Percentiles rank a stretch among this genome's conserved stretches.
These are phyloP conservation scores for Sander lucioperca DNA, from an alignment of 2,113 vertebrate species.

Conservation along the genomic window DNA sequence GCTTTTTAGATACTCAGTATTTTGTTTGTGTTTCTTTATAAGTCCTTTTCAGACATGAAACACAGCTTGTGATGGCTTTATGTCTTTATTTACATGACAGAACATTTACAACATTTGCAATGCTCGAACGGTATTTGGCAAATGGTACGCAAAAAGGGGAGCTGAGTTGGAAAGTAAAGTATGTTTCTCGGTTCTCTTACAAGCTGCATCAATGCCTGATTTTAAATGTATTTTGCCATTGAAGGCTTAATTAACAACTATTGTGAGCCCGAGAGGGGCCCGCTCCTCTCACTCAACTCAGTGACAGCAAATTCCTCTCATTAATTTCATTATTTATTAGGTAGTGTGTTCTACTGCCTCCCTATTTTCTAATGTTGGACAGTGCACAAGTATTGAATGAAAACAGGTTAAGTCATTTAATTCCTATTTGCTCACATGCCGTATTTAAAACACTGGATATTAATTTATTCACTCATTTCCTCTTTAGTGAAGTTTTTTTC, in stretches of 20 bases:
- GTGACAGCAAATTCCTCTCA: neutral
- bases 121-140: neutral
- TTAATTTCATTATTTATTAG: neutral
- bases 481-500: neutral
- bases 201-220: neutral
- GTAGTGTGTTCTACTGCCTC: neutral
- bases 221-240: neutral
- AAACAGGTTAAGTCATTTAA: neutral
- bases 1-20: neutral
- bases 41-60: neutral
- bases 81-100: neutral
- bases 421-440: neutral
- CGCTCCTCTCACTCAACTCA: neutral
- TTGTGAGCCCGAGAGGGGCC: neutral
- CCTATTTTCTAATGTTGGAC: neutral
- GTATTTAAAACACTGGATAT: neutral
- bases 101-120: neutral
- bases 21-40: neutral
- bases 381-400: neutral
- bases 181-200: neutral
- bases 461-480: constrained; percentile 28
- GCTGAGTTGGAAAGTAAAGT: neutral
- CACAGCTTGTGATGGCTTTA: neutral
- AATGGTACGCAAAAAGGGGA: neutral
- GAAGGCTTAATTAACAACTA: neutral